Evolutionary conservation across 2,113 vertebrate species (phyloP).

Genomic region (Antechinus stuartii): DNA sequence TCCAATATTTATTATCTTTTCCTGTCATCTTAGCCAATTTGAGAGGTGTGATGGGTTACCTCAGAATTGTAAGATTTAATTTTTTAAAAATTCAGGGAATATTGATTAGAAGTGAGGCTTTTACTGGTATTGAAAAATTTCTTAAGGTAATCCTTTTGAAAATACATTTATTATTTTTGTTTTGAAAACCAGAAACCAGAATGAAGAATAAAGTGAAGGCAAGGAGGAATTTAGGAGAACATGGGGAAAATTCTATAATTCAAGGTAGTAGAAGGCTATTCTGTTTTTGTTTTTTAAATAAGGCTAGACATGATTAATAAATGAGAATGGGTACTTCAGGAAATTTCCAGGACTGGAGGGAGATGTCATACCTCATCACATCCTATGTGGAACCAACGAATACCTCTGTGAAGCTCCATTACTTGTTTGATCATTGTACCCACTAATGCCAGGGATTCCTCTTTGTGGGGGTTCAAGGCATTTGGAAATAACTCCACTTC

Average conservation of each 20-base stretch:
- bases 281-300: neutral
- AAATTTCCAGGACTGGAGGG: accelerated
- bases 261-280: neutral
- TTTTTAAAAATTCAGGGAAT: neutral
- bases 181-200: neutral
- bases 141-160: neutral
- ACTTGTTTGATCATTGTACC: slow-evolving; percentile 93
- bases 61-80: neutral
- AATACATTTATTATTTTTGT: neutral
- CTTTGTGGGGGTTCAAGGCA: slow-evolving; percentile 92
- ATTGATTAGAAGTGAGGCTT: neutral
- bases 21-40: no score
- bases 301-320: neutral
- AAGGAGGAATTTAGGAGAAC: no score
- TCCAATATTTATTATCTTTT: no score
- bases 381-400: slow-evolving; percentile 91
- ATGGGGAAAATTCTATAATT: neutral
- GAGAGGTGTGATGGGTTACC: no score
- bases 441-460: slow-evolving; percentile 87
- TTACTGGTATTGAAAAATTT: neutral
- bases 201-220: neutral
- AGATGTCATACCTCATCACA: slow-evolving; percentile 92
- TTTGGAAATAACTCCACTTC: slow-evolving; percentile 91
- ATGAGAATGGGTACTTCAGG: neutral
- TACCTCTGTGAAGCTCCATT: slow-evolving; percentile 87